These are phyloP conservation scores for Drosophila obscura DNA, from an alignment of 1,140 invertebrate genomes.

Conservation along the genomic window DNA sequence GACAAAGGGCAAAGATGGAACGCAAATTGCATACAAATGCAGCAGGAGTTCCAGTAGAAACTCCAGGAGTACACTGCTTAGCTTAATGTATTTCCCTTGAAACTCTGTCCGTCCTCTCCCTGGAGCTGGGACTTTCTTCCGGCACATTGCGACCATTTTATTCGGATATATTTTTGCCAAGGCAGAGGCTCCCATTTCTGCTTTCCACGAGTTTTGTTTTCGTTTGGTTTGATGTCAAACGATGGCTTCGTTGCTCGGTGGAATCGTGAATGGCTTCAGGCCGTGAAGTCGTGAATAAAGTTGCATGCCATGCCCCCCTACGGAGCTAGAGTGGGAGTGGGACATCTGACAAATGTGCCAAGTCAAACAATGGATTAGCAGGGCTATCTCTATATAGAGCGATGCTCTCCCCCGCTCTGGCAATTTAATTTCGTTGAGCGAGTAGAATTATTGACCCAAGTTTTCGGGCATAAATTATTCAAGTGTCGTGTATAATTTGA, in stretches of 20 bases:
- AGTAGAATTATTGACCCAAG: conserved; percentile 44
- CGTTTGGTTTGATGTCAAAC: conserved; percentile 38
- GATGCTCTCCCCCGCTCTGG: conserved; percentile 2
- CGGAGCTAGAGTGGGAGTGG: not conserved
- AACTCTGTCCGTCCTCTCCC: not conserved
- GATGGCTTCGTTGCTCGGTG: not conserved
- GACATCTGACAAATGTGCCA: conserved; percentile 46
- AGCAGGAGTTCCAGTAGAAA: conserved; percentile 18
- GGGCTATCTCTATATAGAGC: conserved; percentile 26
- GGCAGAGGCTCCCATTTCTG: conserved; percentile 27
- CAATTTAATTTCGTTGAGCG: conserved; percentile 38
- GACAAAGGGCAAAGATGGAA: conserved; percentile 60
- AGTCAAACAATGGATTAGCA: conserved; percentile 37
- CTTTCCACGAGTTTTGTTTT: conserved; percentile 32
- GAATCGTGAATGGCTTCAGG: not conserved
- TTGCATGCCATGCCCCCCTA: not conserved
- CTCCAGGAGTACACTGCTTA: conserved; percentile 64
- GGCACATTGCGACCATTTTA: conserved; percentile 72
- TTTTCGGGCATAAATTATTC: conserved; percentile 64
- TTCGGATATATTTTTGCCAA: conserved; percentile 68
- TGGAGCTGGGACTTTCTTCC: conserved; percentile 58
- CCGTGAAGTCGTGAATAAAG: conserved; percentile 19
- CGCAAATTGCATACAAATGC: conserved; percentile 77
- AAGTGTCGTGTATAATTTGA: conserved; percentile 62
- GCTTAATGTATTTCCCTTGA: conserved; percentile 66